A percentile compares a stretch with the other conserved stretches of the same genome.
phyloP scores from a whole-genome alignment of 1,140 invertebrate species.

The Dendroctonus valens region DNA sequence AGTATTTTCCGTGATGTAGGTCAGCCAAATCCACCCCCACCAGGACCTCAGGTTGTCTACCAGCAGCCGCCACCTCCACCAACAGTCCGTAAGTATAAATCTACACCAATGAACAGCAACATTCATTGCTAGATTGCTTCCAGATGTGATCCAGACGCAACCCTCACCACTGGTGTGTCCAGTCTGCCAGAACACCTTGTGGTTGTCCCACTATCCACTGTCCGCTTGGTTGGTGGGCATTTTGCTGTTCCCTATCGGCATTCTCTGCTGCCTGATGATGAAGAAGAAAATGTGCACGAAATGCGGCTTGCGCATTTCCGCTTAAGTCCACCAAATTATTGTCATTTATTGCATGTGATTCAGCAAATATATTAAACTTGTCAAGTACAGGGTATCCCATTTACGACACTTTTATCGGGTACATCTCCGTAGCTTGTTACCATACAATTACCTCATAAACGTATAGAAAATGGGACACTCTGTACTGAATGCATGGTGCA shows the following conservation, averaged over 20 bases:
- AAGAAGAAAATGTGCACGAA: slow-evolving; percentile 19
- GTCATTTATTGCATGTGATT: too few species aligned
- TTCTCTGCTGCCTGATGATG: slow-evolving; percentile 26
- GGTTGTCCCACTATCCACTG: slow-evolving; percentile 17
- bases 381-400: too few species aligned
- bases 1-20: too few species aligned
- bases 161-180: slow-evolving; percentile 8
- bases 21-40: not conserved
- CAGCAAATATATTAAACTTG: too few species aligned
- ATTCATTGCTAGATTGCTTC: not conserved
- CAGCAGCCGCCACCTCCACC: slow-evolving; percentile 1
- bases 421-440: too few species aligned
- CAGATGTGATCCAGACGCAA: not conserved
- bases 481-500: too few species aligned
- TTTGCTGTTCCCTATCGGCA: slow-evolving; percentile 19
- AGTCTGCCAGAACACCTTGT: slow-evolving; percentile 24
- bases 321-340: slow-evolving; percentile 43
- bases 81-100: not conserved
- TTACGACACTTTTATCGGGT: too few species aligned
- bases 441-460: too few species aligned
- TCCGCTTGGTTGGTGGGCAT: slow-evolving; percentile 16
- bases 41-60: not conserved
- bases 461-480: too few species aligned
- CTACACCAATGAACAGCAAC: too few species aligned
- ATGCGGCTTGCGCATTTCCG: slow-evolving; percentile 14